Evolutionary conservation across 2,113 vertebrate species (phyloP), one percentile per base, ranked within the genome.

Genomic region (Chloroceryle aenea): DNA sequence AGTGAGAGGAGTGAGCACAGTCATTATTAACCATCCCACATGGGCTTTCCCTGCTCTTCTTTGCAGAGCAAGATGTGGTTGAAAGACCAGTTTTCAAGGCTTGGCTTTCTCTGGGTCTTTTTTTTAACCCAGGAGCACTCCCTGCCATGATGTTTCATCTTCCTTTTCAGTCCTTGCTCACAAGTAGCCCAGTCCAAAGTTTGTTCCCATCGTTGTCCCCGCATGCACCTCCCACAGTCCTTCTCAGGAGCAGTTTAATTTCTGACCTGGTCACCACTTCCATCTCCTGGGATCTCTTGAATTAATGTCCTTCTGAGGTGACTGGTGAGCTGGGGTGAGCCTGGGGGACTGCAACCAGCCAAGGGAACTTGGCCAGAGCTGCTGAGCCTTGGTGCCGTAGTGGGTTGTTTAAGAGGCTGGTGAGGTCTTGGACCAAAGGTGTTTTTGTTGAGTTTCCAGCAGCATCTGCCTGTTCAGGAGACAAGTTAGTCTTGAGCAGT

Each of bases 21-120:
- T 8, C 4, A 0, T 25, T 26, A 12, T 47, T 43, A 56, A 13
- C 18, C 56, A 29, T 59, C 25, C 38, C 34, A 4, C 0, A 0
- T 3, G 25, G 32, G 10, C 23, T 92, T 84, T 73, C 45, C 27
- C 53, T n/a, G 5, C 29, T 53, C 18, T 21, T 30, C 10, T 38
- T 36, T n/a, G 48, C 30, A 36, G 48, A 56, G 20, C 58, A 18
- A 22, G 66, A 22, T 32, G 56, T 42, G 17, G 34, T 32, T 56
- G 59, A 62, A 38, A 62, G 50, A 20, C 25, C 53, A 25, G 0
- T 5, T 36, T 7, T 22, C 14, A 30, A 30, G n/a, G 56, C 27
- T 40, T 56, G 69, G 23, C 38, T 84, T 67, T 40, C 53, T 63
- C 25, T 25, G 18, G 10, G 1, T 29, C 6, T 45, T 21, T 23